Evolutionary conservation across 2,113 vertebrate species (phyloP), one percentile per base, ranked within the genome.

Genomic region (Pica pica): DNA sequence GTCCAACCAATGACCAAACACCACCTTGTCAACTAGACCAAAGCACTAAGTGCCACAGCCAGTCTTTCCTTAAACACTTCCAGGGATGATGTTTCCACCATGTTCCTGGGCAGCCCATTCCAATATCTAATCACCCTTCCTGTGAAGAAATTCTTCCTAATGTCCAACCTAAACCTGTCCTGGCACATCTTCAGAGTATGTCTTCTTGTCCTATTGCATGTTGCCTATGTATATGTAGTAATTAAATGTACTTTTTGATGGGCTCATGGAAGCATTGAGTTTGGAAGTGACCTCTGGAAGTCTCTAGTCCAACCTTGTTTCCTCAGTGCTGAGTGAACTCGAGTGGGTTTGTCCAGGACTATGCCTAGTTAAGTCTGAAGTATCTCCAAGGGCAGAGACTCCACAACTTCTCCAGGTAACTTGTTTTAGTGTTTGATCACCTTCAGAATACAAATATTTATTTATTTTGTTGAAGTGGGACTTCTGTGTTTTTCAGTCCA

Each of bases 331-430:
- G 8, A 5, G n/a, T 47, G 56, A 39, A 13, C 12, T 57, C 0
- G 0, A 75, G 70, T 0, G 0, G 3, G 20, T 64, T 73, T 65
- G 46, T 39, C 23, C 47, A 86, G 37, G 14, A 37, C 61, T 57
- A 6, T 11, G 11, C n/a, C n/a, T 63, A 15, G 15, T 21, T 61
- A 53, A 42, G 56, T 50, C 18, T 57, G 65, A 52, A 61, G 28
- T 52, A 7, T 33, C 39, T 75, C 27, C 16, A 42, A 41, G 46
- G 35, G 49, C 3, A 5, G 28, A 81, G 44, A 31, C 10, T 49
- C 50, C 10, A 13, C 35, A 64, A 4, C 14, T 80, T 80, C 31
- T 61, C 23, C 35, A 39, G 39, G 33, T 15, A 18, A 39, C 18
- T 81, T 78, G 20, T 69, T 84, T 8, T 46, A n/a, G 33, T 52